Percentiles rank a stretch among this genome's conserved stretches.
Conservation (phyloP, 2,113 vertebrate genomes). For the Myiozetetes cayanensis region DNA sequence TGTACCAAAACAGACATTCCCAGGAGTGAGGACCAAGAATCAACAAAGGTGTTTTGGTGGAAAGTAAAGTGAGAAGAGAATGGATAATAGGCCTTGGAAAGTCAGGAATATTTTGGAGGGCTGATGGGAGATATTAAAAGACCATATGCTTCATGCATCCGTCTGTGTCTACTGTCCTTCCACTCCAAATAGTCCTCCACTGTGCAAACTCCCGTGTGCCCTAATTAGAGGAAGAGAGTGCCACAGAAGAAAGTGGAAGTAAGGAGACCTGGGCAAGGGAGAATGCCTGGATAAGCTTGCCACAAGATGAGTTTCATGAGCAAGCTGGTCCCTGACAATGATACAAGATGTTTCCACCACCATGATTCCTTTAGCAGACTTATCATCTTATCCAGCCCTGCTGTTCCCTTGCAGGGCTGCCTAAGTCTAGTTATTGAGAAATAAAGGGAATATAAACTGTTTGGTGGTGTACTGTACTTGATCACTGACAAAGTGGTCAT, state of each 20-base stretch:
- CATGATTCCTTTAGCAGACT: background rate
- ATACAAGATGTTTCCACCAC: background rate
- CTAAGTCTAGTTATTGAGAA: background rate
- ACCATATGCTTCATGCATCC: background rate
- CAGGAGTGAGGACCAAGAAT: fast-evolving
- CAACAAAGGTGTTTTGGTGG: background rate
- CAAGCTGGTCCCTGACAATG: background rate
- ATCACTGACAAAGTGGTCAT: background rate
- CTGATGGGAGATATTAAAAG: background rate
- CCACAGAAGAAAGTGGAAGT: background rate
- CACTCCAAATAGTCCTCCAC: background rate
- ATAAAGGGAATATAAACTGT: background rate
- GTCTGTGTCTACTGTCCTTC: background rate
- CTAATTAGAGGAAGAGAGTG: background rate
- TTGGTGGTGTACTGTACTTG: background rate
- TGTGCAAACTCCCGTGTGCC: background rate
- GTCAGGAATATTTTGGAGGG: background rate
- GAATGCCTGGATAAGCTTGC: fast-evolving
- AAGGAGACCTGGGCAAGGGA: background rate
- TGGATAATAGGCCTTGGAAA: background rate
- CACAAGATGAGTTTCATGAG: background rate
- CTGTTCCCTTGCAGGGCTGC: background rate
- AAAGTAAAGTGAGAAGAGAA: background rate
- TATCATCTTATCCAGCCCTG: background rate
- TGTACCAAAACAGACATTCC: background rate